A percentile compares a stretch with the other conserved stretches of the same genome.
Evolutionary conservation across 2,113 vertebrate species (phyloP).

Genomic region (Alectura lathami): DNA sequence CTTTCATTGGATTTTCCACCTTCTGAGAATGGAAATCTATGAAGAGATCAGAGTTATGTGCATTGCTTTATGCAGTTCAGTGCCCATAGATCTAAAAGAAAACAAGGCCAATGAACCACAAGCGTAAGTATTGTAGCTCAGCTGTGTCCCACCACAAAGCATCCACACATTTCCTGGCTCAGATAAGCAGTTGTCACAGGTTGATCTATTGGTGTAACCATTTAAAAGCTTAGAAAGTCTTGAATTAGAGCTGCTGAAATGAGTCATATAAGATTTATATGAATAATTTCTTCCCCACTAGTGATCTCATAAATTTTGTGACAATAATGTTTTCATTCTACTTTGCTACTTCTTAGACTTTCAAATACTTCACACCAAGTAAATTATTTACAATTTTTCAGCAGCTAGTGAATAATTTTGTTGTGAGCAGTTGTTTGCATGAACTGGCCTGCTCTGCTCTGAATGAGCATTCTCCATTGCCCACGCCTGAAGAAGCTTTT

Average conservation of each 20-base stretch:
- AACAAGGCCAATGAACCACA: background rate
- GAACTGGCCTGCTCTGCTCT: background rate
- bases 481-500: background rate
- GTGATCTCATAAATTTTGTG: conserved; percentile 20
- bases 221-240: background rate
- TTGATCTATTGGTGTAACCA: background rate
- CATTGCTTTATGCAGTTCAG: background rate
- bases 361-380: background rate
- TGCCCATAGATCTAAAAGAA: background rate
- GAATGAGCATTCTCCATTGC: background rate
- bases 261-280: background rate
- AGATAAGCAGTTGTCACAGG: background rate
- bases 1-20: background rate
- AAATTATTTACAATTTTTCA: conserved; percentile 13
- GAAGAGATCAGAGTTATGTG: background rate
- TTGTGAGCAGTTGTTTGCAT: background rate
- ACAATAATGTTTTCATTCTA: conserved; percentile 16
- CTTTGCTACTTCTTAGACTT: conserved; percentile 13
- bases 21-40: background rate
- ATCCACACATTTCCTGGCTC: background rate
- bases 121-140: background rate
- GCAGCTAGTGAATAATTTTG: background rate
- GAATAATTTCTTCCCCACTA: conserved; percentile 34
- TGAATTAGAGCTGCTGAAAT: background rate
- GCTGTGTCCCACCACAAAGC: background rate